Evolutionary conservation across 2,888 invertebrate species (phyloP), one percentile per base, ranked within the genome.

Genomic region (Dynastes grantii): DNA sequence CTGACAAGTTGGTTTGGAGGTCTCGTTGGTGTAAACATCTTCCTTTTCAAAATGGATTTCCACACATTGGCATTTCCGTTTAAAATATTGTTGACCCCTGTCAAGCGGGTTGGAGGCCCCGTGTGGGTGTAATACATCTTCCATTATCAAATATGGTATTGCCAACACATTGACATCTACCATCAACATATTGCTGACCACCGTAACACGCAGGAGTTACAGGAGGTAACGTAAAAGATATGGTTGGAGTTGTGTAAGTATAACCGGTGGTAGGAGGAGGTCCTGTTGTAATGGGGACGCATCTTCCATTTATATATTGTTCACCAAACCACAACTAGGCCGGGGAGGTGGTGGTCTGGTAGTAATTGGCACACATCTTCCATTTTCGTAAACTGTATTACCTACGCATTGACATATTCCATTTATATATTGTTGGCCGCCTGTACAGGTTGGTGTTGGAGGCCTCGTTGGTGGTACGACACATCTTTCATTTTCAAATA

Each of bases 1-100:
- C n/a, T n/a, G n/a, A n/a, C n/a, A n/a, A n/a, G n/a, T 45, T 45
- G 45, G 45, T 8, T 45, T 11, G 45, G 45, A 9, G 45, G 45
- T 11, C 45, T 45, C 0, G 45, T 45, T 9, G 8, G 45, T 9
- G 11, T 11, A 1, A 45, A 45, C 45, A 45, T 64, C 73, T 63
- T 13, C 78, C 75, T 78, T 78, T 16, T 78, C 37, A 32, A 16
- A n/a, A n/a, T n/a, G n/a, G n/a, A n/a, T n/a, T n/a, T n/a, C n/a
- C n/a, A n/a, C 16, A 22, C 70, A 70, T 22, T 55, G 37, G 2
- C 77, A 76, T 49, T 32, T 2, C 76, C 76, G 16, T 76, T 76
- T 68, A 11, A 76, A 27, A 37, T 58, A 53, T 58, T 70, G 55
- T 55, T 77, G 68, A 27, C 70, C 77, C 13, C 27, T 27, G 29